These are phyloP conservation scores for Homarus americanus DNA, from an alignment of 1,140 invertebrate genomes.

Conservation along the genomic window DNA sequence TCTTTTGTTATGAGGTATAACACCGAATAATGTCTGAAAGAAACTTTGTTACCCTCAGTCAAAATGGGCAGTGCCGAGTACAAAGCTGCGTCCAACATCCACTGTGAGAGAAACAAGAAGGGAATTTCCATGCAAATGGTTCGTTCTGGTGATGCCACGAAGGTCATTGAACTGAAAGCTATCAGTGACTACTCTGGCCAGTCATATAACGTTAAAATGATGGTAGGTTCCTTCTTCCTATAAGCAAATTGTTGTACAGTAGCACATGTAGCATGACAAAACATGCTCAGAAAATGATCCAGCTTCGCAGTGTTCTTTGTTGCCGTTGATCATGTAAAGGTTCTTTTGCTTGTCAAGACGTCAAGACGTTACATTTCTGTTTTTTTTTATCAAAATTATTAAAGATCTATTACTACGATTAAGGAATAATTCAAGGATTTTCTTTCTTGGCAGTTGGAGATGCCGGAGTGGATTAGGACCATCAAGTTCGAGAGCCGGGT, in stretches of 20 bases:
- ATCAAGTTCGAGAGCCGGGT: slow-evolving; percentile 27
- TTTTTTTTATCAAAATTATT: too few species aligned
- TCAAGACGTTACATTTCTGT: too few species aligned
- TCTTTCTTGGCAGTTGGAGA: slow-evolving; percentile 16
- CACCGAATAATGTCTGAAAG: background rate
- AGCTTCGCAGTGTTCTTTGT: too few species aligned
- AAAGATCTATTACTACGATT: too few species aligned
- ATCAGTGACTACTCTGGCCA: background rate
- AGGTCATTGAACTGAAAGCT: background rate
- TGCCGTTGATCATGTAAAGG: too few species aligned
- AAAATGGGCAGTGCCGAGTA: background rate
- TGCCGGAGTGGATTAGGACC: background rate
- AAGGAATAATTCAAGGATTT: too few species aligned
- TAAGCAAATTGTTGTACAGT: too few species aligned
- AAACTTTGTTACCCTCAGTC: background rate
- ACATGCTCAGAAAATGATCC: too few species aligned
- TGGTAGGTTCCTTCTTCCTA: too few species aligned
- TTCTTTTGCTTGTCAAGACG: too few species aligned
- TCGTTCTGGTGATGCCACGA: background rate
- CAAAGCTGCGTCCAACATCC: background rate
- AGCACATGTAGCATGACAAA: too few species aligned
- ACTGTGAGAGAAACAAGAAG: background rate
- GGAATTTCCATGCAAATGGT: background rate
- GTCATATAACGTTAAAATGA: background rate
- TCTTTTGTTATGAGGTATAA: too few species aligned